These are phyloP conservation scores for Podilymbus podiceps DNA, from an alignment of 2,113 vertebrate genomes.

Conservation along the genomic window DNA sequence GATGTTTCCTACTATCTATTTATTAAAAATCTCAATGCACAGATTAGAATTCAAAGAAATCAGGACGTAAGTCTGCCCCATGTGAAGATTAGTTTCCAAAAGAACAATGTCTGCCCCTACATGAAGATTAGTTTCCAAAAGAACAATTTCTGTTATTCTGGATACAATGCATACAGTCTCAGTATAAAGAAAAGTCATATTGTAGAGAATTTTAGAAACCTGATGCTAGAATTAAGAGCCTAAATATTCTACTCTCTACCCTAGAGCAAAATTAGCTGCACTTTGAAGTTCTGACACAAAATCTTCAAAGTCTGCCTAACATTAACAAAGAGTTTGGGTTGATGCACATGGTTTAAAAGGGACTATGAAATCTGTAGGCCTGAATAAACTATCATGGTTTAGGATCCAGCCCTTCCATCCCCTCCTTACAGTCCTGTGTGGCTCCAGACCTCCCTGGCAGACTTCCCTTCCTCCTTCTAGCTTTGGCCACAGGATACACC, in stretches of 20 bases:
- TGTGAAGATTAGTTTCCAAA: neutral
- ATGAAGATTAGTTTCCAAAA: neutral
- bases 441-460: slow-evolving; percentile 62
- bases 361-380: slow-evolving; percentile 7
- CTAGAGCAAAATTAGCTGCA: slow-evolving; percentile 58
- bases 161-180: neutral
- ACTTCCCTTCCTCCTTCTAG: neutral
- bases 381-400: slow-evolving; percentile 53
- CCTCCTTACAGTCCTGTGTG: neutral
- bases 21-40: neutral
- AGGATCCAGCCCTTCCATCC: slow-evolving; percentile 38
- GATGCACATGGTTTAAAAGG: neutral
- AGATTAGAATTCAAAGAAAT: neutral
- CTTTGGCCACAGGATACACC: slow-evolving; percentile 13
- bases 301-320: slow-evolving; percentile 64
- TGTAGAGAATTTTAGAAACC: slow-evolving; percentile 29
- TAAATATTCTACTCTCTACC: slow-evolving; percentile 36
- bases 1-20: neutral
- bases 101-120: neutral
- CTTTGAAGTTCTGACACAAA: slow-evolving; percentile 56
- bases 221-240: slow-evolving; percentile 50
- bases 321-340: slow-evolving; percentile 27
- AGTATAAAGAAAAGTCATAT: neutral
- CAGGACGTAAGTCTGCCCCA: neutral
- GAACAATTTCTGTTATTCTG: neutral